Conservation (phyloP, 2,797 vertebrate genomes). For the Echeneis naucrates region DNA sequence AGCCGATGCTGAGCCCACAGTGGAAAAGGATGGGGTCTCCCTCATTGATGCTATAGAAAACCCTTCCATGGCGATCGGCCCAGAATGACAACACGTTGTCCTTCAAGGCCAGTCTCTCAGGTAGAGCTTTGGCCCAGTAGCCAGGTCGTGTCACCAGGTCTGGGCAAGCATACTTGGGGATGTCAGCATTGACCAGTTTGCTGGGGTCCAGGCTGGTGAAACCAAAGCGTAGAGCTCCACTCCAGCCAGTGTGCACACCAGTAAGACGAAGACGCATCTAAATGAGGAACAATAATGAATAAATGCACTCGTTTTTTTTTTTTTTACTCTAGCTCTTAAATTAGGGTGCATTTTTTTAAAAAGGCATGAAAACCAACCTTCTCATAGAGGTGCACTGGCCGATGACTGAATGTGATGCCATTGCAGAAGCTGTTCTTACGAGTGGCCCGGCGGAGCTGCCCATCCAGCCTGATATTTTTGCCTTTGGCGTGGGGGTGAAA, state of each 20-base stretch:
- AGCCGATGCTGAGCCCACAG: slow-evolving; percentile 94
- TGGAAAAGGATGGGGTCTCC: slow-evolving; percentile 97
- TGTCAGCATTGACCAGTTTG: slow-evolving; percentile 91
- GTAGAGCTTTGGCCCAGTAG: slow-evolving; percentile 98
- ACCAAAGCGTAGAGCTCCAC: slow-evolving; percentile 95
- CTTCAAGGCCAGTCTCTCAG: slow-evolving; percentile 93
- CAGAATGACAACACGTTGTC: slow-evolving; percentile 97
- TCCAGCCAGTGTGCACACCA: slow-evolving; percentile 96
- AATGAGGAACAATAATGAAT: not conserved
- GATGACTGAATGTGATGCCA: slow-evolving; percentile 96
- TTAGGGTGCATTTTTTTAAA: too few relatives aligned
- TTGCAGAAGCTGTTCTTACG: slow-evolving; percentile 99
- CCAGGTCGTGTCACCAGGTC: slow-evolving; percentile 96
- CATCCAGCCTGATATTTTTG: slow-evolving; percentile 95
- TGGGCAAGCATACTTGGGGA: slow-evolving; percentile 98
- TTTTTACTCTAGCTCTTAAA: too few relatives aligned
- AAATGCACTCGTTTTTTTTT: not conserved
- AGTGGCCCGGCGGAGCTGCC: slow-evolving; percentile 92
- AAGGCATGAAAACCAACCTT: slow-evolving; percentile 78
- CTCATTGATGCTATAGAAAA: slow-evolving; percentile 97
- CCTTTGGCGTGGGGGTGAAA: slow-evolving; percentile 98
- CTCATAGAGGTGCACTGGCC: slow-evolving; percentile 95
- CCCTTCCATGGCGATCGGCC: slow-evolving; percentile 95
- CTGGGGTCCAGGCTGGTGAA: slow-evolving; percentile 96
- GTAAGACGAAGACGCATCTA: slow-evolving; percentile 92